A percentile compares a stretch with the other conserved stretches of the same genome.
These are phyloP conservation scores for Arenicola marina DNA, from an alignment of 2,888 invertebrate genomes.

Conservation along the genomic window DNA sequence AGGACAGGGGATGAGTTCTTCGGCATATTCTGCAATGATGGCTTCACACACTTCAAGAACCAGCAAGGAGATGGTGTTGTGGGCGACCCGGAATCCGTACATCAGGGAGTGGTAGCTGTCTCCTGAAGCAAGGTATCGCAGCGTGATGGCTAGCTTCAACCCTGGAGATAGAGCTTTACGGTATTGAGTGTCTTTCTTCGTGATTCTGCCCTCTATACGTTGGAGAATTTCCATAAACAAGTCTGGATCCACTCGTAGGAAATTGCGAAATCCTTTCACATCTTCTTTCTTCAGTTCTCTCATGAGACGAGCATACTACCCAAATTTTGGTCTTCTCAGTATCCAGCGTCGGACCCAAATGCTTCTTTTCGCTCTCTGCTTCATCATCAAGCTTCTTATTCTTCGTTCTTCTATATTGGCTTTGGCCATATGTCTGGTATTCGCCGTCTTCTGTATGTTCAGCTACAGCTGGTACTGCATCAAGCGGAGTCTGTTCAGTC, in stretches of 20 bases:
- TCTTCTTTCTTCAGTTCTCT: slow-evolving; percentile 10
- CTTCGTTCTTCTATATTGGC: no score
- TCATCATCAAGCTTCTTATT: no score
- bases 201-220: background rate
- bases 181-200: background rate
- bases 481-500: no score
- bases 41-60: slow-evolving; percentile 13
- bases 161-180: slow-evolving; percentile 10
- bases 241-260: slow-evolving; percentile 10
- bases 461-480: no score
- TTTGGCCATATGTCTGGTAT: no score
- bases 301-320: slow-evolving; percentile 10
- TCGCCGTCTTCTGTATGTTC: no score
- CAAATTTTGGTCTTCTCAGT: slow-evolving; percentile 4
- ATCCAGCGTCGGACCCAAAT: slow-evolving; percentile 13
- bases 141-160: slow-evolving; percentile 19
- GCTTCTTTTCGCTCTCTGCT: background rate
- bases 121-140: slow-evolving; percentile 20
- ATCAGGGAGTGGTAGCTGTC: slow-evolving; percentile 12
- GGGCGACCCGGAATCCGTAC: slow-evolving; percentile 20
- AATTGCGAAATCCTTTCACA: slow-evolving; percentile 4
- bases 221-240: slow-evolving; percentile 5
- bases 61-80: slow-evolving; percentile 14
- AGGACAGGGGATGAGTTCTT: slow-evolving; percentile 12
- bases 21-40: slow-evolving; percentile 14